A percentile compares a stretch with the other conserved stretches of the same genome.
Evolutionary conservation across 2,888 invertebrate species (phyloP).

Genomic region (Dasypogon diadema): DNA sequence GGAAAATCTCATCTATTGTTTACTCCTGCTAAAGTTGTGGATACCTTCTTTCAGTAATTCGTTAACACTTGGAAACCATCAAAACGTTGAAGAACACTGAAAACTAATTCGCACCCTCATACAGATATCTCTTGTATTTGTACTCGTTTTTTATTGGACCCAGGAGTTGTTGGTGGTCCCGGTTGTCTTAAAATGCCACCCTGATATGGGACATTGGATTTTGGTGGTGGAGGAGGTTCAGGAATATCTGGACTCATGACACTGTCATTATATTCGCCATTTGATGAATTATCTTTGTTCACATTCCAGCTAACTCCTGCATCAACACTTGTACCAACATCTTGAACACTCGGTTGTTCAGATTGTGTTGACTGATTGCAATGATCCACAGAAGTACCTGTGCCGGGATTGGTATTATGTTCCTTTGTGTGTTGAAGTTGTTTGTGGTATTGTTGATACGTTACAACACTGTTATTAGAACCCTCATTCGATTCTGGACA

Average conservation of each 20-base stretch:
- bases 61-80: too few relatives aligned
- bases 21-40: too few relatives aligned
- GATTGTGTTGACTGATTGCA: conserved; percentile 60
- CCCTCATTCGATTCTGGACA: background rate
- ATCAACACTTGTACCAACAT: conserved; percentile 57
- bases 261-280: conserved; percentile 68
- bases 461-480: conserved; percentile 55
- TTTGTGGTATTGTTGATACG: conserved; percentile 56
- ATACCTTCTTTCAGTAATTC: too few relatives aligned
- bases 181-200: conserved; percentile 74
- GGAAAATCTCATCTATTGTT: too few relatives aligned
- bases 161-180: conserved; percentile 72
- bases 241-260: conserved; percentile 69
- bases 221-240: conserved; percentile 73
- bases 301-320: conserved; percentile 47
- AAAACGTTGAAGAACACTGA: too few relatives aligned
- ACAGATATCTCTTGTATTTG: conserved; percentile 95
- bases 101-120: conserved; percentile 64
- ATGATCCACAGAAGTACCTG: conserved; percentile 54
- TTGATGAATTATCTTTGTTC: conserved; percentile 66
- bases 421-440: conserved; percentile 40
- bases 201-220: conserved; percentile 66
- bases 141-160: conserved; percentile 88
- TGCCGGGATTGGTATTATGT: conserved; percentile 13
- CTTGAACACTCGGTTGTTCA: conserved; percentile 57